Evolutionary conservation across 2,888 invertebrate species (phyloP).

Genomic region (Rhyacophila evoluta): DNA sequence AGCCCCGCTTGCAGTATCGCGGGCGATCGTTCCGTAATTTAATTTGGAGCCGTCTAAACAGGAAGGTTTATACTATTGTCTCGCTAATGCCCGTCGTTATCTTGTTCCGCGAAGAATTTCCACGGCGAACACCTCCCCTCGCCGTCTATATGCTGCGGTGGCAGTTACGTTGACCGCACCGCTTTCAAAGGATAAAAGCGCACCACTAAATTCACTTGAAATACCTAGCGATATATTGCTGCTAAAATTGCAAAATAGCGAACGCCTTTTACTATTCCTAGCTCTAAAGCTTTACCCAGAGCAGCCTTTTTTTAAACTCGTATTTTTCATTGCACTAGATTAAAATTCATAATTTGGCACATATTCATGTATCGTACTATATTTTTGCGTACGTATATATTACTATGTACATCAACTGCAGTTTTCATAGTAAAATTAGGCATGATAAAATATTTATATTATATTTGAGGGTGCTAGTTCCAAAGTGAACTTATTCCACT

Average conservation of each 20-base stretch:
- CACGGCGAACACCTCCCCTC: neutral
- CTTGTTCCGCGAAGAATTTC: conserved; percentile 41
- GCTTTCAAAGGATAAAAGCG: conserved; percentile 39
- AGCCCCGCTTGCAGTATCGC: neutral
- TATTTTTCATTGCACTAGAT: too few relatives aligned
- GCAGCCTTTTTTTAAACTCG: too few relatives aligned
- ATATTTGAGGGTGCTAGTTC: too few relatives aligned
- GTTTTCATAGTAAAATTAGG: too few relatives aligned
- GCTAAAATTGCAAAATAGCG: conserved; percentile 43
- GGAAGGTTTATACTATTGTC: conserved; percentile 42
- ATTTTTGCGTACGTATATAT: too few relatives aligned
- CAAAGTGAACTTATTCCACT: too few relatives aligned
- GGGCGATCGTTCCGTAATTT: conserved; percentile 38
- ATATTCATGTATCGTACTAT: too few relatives aligned
- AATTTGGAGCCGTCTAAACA: conserved; percentile 47
- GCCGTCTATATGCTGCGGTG: neutral
- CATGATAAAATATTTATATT: too few relatives aligned
- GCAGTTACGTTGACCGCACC: conserved; percentile 38
- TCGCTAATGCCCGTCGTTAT: conserved; percentile 44
- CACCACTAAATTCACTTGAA: conserved; percentile 33
- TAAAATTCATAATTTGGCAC: too few relatives aligned
- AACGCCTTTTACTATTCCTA: neutral
- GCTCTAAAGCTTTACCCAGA: neutral
- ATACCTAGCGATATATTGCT: conserved; percentile 43
- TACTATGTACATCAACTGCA: too few relatives aligned